phyloP scores from a whole-genome alignment of 23 tunicate genomes.

The Phallusia fumigata region DNA sequence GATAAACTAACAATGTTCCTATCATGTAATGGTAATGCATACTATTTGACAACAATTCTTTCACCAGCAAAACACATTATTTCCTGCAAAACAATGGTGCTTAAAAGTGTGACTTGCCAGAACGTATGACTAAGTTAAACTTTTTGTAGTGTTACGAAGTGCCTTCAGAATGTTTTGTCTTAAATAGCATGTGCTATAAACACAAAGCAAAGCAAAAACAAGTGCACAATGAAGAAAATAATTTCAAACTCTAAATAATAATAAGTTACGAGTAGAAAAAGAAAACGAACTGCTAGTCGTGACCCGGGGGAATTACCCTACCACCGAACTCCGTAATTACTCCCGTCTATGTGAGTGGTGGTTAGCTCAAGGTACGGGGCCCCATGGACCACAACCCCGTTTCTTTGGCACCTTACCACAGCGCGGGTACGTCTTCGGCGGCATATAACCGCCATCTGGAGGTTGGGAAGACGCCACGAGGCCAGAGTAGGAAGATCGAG shows the following conservation, averaged over 20 bases:
- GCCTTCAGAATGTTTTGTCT: too few species aligned
- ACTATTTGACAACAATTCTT: too few species aligned
- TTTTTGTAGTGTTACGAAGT: too few species aligned
- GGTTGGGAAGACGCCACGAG: slow-evolving; percentile 16
- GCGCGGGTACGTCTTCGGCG: slow-evolving; percentile 7
- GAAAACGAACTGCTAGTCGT: background rate
- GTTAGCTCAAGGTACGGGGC: slow-evolving; percentile 21
- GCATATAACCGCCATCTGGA: slow-evolving; percentile 3
- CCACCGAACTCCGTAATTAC: slow-evolving; percentile 3
- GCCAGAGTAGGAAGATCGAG: background rate
- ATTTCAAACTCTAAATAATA: background rate
- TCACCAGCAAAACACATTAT: too few species aligned
- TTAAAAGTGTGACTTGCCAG: too few species aligned
- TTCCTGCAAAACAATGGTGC: too few species aligned
- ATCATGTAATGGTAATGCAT: too few species aligned
- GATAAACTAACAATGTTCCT: too few species aligned
- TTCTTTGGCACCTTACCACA: background rate
- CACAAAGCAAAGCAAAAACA: background rate
- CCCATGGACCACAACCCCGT: background rate
- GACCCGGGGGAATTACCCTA: background rate
- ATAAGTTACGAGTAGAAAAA: background rate
- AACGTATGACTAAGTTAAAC: too few species aligned
- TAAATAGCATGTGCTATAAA: too few species aligned
- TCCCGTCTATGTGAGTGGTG: background rate
- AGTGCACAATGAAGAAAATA: slow-evolving; percentile 3